Evolutionary conservation across 2,113 vertebrate species (phyloP).

Genomic region (Puntigrus tetrazona): DNA sequence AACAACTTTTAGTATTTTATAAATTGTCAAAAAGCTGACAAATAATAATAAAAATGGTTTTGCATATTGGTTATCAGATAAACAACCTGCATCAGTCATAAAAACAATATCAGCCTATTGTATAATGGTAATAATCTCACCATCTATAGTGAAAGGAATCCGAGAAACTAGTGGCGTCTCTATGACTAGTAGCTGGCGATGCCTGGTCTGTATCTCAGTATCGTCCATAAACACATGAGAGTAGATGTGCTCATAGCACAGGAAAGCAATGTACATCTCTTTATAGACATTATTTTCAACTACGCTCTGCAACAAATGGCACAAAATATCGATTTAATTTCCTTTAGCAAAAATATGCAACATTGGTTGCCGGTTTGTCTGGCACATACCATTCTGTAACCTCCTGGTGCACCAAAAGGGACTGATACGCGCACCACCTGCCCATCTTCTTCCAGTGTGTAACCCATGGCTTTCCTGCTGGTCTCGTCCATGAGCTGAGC

Average conservation of each 20-base stretch:
- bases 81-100: background rate
- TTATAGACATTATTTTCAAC: slow-evolving; percentile 62
- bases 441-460: slow-evolving; percentile 43
- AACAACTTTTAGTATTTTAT: too few species aligned
- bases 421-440: slow-evolving; percentile 51
- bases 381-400: slow-evolving; percentile 59
- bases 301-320: slow-evolving; percentile 50
- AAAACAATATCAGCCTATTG: background rate
- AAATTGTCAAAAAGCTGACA: background rate
- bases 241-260: slow-evolving; percentile 65
- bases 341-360: background rate
- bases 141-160: slow-evolving; percentile 51
- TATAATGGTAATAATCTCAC: slow-evolving; percentile 44
- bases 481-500: slow-evolving; percentile 50
- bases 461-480: slow-evolving; percentile 36
- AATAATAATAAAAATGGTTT: too few species aligned
- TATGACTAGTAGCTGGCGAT: slow-evolving; percentile 50
- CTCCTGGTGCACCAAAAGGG: slow-evolving; percentile 63
- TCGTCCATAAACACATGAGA: slow-evolving; percentile 54
- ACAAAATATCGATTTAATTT: background rate
- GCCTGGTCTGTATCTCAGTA: slow-evolving; percentile 52
- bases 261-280: slow-evolving; percentile 57
- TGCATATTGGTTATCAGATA: background rate
- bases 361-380: background rate
- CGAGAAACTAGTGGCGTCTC: slow-evolving; percentile 56